phyloP scores from a whole-genome alignment of 2,797 vertebrate genomes.

The Distichodus sexfasciatus region DNA sequence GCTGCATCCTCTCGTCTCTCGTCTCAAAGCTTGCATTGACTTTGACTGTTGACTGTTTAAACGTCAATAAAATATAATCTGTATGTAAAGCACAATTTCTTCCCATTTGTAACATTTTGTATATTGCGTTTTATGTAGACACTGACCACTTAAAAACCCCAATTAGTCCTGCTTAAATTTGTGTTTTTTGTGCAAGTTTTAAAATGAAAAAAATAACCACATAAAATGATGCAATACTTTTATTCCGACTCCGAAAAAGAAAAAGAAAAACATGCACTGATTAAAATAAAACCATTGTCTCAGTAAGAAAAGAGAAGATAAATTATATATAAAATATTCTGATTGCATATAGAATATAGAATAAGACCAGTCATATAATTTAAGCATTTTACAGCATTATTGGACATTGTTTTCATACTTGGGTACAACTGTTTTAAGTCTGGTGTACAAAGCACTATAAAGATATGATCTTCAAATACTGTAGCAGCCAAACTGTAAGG shows the following conservation, averaged over 20 bases:
- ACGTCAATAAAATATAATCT: too few relatives aligned
- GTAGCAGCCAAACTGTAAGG: constrained; percentile 67
- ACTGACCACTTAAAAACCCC: too few relatives aligned
- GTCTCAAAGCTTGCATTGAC: too few relatives aligned
- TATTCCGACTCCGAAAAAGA: constrained; percentile 74
- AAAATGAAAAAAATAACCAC: background rate
- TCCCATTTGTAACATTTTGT: too few relatives aligned
- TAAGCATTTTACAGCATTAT: constrained; percentile 58
- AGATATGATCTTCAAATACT: constrained; percentile 77
- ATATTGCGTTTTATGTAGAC: too few relatives aligned
- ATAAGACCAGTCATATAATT: constrained; percentile 62
- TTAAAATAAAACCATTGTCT: constrained; percentile 63
- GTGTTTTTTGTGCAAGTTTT: too few relatives aligned
- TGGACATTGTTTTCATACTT: constrained; percentile 59
- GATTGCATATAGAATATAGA: constrained; percentile 61
- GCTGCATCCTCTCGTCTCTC: too few relatives aligned
- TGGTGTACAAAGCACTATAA: constrained; percentile 63
- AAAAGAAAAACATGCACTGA: constrained; percentile 62
- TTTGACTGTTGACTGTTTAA: too few relatives aligned
- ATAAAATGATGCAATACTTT: constrained; percentile 62
- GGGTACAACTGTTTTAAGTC: constrained; percentile 54
- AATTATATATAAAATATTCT: constrained; percentile 70
- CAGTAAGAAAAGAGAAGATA: constrained; percentile 58
- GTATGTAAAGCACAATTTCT: too few relatives aligned
- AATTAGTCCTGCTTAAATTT: too few relatives aligned